A percentile compares a stretch with the other conserved stretches of the same genome.
Conservation (phyloP, 2,113 vertebrate genomes). For the Cyanoramphus novaezelandiae region DNA sequence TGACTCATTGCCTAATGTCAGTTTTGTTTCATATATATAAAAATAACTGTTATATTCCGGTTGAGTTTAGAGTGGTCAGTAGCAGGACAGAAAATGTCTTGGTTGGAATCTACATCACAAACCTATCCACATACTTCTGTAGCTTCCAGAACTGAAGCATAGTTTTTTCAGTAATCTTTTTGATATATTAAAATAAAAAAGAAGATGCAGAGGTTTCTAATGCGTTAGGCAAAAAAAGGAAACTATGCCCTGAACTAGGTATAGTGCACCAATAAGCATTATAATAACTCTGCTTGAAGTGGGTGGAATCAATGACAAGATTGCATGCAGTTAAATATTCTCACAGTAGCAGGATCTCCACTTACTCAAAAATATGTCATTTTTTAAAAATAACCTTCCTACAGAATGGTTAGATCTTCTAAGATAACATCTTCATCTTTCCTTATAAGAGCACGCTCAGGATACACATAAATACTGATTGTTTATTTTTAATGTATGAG, state of each 20-base stretch:
- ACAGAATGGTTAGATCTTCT: neutral
- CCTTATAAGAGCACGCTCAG: neutral
- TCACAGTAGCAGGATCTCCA: neutral
- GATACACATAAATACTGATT: conserved; percentile 42
- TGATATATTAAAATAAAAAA: neutral
- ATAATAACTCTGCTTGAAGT: neutral
- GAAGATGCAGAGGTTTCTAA: neutral
- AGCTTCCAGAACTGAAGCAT: neutral
- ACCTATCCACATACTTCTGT: neutral
- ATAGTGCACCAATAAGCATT: neutral
- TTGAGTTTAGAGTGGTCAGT: neutral
- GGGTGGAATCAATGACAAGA: neutral
- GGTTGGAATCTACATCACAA: neutral
- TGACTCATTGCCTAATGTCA: neutral
- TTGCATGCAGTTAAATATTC: neutral
- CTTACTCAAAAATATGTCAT: neutral
- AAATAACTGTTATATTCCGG: neutral
- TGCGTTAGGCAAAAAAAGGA: neutral
- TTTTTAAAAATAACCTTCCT: conserved; percentile 34
- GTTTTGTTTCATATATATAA: neutral
- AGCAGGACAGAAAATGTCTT: neutral
- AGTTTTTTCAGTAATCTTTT: neutral
- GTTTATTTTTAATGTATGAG: conserved; percentile 44
- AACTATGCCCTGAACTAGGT: neutral
- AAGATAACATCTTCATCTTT: neutral